A percentile compares a stretch with the other conserved stretches of the same genome.
Evolutionary conservation across 2,888 invertebrate species (phyloP).

Genomic region (Ceriagrion tenellum): DNA sequence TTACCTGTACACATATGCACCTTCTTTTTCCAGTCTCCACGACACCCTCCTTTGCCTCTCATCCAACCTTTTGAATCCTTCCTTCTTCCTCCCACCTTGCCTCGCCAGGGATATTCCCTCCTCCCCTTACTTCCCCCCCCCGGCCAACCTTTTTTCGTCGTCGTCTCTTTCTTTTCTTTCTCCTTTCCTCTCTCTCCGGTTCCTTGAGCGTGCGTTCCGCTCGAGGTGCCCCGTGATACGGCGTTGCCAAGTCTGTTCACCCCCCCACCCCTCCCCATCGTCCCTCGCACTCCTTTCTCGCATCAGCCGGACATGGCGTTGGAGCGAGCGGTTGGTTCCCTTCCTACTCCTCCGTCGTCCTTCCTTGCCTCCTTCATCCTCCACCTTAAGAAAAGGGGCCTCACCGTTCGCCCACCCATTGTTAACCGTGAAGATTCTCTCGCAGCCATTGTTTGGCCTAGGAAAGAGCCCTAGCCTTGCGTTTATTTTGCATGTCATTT

Average conservation of each 20-base stretch:
- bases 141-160: neutral
- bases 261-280: neutral
- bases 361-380: neutral
- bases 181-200: neutral
- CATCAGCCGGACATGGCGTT: constrained; percentile 8
- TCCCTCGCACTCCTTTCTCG: neutral
- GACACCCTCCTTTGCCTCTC: neutral
- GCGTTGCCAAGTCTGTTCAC: constrained; percentile 52
- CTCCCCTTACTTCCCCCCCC: constrained; percentile 21
- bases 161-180: neutral
- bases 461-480: neutral
- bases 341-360: neutral
- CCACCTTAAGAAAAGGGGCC: neutral
- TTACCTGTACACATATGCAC: neutral
- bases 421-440: neutral
- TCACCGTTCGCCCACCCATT: neutral
- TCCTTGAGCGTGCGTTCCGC: constrained; percentile 58
- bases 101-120: neutral
- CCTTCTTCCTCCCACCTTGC: constrained; percentile 23
- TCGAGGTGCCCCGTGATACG: constrained; percentile 51
- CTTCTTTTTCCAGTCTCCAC: neutral
- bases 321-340: neutral
- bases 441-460: constrained; percentile 10
- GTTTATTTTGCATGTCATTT: neutral
- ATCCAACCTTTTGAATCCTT: neutral